These are phyloP conservation scores for Laodelphax striatellus DNA, from an alignment of 1,140 invertebrate species.

Conservation along the genomic window DNA sequence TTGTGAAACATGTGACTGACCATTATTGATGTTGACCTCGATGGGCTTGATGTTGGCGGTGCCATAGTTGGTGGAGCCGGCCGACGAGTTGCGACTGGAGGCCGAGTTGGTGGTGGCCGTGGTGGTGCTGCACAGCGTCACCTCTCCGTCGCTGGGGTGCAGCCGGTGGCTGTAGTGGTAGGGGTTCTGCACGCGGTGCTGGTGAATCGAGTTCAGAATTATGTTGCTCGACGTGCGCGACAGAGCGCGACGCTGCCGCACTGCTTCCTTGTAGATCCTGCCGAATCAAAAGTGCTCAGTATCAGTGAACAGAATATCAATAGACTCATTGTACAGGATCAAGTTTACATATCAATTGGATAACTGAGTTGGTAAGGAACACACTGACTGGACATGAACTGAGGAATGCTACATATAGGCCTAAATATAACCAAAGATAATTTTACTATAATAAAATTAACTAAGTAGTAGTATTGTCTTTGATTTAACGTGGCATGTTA, in stretches of 20 bases:
- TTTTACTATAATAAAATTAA: too few relatives aligned
- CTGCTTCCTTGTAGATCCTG: conserved; percentile 70
- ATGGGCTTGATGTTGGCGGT: conserved; percentile 1
- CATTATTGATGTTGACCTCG: conserved; percentile 13
- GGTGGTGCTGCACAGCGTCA: conserved; percentile 12
- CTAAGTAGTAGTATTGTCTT: too few relatives aligned
- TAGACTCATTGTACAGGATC: too few relatives aligned
- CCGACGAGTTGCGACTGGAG: not conserved
- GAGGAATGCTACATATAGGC: too few relatives aligned
- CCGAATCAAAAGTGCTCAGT: too few relatives aligned
- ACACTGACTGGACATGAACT: too few relatives aligned
- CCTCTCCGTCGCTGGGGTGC: conserved; percentile 49
- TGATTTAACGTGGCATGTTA: too few relatives aligned
- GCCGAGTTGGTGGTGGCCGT: not conserved
- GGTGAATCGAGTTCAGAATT: conserved; percentile 66
- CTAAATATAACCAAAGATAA: too few relatives aligned
- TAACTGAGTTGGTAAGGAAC: too few relatives aligned
- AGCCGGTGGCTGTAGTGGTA: conserved; percentile 54
- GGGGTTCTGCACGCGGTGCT: conserved; percentile 48
- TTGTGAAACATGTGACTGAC: not conserved
- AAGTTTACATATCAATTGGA: too few relatives aligned
- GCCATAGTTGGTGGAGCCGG: not conserved
- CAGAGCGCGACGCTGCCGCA: conserved; percentile 74
- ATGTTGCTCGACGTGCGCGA: conserved; percentile 71
- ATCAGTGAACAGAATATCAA: too few relatives aligned